phyloP scores from a whole-genome alignment of 2,797 vertebrate species.

The Sternarchorhynchus goeldii region DNA sequence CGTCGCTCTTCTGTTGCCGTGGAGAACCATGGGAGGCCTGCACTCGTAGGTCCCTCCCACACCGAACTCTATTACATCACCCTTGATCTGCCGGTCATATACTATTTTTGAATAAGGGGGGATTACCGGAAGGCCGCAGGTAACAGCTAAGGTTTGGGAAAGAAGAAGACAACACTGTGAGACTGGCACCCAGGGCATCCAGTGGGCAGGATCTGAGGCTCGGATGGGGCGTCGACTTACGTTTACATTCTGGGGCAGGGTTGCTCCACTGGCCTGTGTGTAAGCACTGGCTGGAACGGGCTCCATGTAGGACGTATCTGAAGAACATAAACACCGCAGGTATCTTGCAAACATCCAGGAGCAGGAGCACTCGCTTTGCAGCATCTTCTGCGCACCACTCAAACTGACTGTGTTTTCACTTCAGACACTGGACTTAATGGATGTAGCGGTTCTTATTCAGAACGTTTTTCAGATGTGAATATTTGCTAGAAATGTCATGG shows the following conservation, averaged over 20 bases:
- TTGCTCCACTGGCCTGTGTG: constrained; percentile 82
- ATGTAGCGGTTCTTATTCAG: neutral
- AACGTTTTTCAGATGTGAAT: neutral
- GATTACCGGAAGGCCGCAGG: constrained; percentile 75
- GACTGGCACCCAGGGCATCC: neutral
- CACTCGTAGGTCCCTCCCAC: constrained; percentile 79
- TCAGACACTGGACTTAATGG: neutral
- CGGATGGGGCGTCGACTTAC: constrained; percentile 66
- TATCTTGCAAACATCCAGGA: no score
- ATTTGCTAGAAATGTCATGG: neutral
- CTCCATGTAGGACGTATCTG: constrained; percentile 83
- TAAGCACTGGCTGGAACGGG: constrained; percentile 77
- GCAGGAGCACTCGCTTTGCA: no score
- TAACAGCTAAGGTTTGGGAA: constrained; percentile 71
- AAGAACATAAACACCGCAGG: constrained; percentile 32
- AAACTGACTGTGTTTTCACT: neutral
- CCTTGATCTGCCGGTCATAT: constrained; percentile 56
- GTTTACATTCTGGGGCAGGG: constrained; percentile 74
- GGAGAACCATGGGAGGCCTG: constrained; percentile 72
- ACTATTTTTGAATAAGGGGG: constrained; percentile 74
- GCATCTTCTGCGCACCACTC: no score
- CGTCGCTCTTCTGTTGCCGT: constrained; percentile 77
- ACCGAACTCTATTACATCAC: constrained; percentile 60
- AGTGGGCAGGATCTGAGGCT: no score
- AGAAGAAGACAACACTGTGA: neutral